phyloP scores from a whole-genome alignment of 1,140 invertebrate genomes.

The Teleopsis dalmanni region DNA sequence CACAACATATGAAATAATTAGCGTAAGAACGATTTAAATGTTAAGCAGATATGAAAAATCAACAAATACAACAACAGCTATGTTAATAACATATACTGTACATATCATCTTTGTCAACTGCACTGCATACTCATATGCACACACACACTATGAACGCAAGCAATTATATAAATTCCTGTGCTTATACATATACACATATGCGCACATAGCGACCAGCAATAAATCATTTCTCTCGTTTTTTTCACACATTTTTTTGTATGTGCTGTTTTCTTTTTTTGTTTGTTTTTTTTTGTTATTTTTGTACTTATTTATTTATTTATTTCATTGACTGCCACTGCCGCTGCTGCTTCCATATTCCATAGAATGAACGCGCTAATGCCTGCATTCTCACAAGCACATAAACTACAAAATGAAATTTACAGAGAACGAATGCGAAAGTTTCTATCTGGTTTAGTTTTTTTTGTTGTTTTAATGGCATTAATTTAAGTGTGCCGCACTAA shows the following conservation, averaged over 20 bases:
- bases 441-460: too few relatives aligned
- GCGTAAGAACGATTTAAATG: conserved; percentile 24
- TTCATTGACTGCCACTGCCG: neutral
- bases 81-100: neutral
- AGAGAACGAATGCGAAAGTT: too few relatives aligned
- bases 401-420: too few relatives aligned
- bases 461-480: too few relatives aligned
- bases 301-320: neutral
- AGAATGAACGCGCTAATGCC: too few relatives aligned
- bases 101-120: conserved; percentile 5
- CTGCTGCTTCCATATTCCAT: too few relatives aligned
- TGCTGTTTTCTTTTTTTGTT: conserved; percentile 5
- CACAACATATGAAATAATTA: conserved; percentile 40
- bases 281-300: neutral
- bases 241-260: conserved; percentile 34
- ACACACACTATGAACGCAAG: neutral
- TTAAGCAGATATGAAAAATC: too few relatives aligned
- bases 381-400: too few relatives aligned
- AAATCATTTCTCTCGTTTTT: conserved; percentile 38
- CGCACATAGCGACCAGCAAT: conserved; percentile 20
- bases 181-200: conserved; percentile 5
- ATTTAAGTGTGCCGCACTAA: too few relatives aligned
- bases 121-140: conserved; percentile 1
- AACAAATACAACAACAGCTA: too few relatives aligned
- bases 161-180: neutral